phyloP scores from a whole-genome alignment of 2,888 invertebrate genomes.

The Sesia bembeciformis region DNA sequence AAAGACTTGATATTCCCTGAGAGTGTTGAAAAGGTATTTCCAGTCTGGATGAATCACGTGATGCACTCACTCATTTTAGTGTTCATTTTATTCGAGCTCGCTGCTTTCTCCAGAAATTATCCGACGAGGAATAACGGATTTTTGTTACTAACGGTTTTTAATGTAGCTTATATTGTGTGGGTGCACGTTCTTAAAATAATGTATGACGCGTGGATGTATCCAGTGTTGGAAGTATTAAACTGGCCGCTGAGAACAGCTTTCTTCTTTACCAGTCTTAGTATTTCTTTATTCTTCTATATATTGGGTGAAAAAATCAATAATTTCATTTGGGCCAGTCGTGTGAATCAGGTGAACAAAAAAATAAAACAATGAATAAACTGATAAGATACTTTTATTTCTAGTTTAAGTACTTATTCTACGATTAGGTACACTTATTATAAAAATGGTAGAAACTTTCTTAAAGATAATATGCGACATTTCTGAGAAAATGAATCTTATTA shows the following conservation, averaged over 20 bases:
- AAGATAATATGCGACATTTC: neutral
- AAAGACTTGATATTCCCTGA: constrained; percentile 91
- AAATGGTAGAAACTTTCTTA: neutral
- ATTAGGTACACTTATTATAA: neutral
- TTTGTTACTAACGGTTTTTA: constrained; percentile 23
- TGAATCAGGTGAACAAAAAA: neutral
- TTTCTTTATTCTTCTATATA: neutral
- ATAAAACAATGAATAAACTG: neutral
- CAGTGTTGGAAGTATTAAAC: neutral
- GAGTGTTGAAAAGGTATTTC: constrained; percentile 84
- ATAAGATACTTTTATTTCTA: neutral
- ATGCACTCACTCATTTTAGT: constrained; percentile 89
- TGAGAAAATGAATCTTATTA: neutral
- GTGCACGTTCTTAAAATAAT: neutral
- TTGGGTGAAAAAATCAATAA: neutral
- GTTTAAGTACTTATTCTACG: neutral
- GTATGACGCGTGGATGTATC: neutral
- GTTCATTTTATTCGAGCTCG: constrained; percentile 83
- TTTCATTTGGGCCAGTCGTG: neutral
- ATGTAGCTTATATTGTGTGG: neutral
- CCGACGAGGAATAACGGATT: constrained; percentile 80
- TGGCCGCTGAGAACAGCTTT: neutral
- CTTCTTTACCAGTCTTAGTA: neutral
- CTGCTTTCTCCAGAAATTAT: constrained; percentile 80
- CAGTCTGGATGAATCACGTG: constrained; percentile 90